Conservation (phyloP, 2,888 invertebrate genomes). For the Mimas tiliae region DNA sequence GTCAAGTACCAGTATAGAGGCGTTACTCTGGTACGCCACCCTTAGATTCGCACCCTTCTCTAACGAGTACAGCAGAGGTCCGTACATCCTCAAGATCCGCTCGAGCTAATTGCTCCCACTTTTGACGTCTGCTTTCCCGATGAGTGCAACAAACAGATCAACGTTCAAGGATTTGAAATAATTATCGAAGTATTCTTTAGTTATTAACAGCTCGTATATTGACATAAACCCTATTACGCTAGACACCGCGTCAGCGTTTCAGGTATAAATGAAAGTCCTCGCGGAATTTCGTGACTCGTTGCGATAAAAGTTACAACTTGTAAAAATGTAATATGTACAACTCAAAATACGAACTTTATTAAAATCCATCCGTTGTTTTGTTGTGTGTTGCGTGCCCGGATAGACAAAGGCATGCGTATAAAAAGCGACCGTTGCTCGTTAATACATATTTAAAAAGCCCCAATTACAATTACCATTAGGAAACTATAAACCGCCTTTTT, state of each 20-base stretch:
- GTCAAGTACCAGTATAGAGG: not conserved
- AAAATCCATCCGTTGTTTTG: slow-evolving; percentile 1
- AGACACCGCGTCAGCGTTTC: not conserved
- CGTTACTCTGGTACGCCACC: not conserved
- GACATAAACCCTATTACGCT: slow-evolving; percentile 1
- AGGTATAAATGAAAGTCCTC: slow-evolving; percentile 5
- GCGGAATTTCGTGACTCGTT: slow-evolving; percentile 18
- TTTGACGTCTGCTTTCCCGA: not conserved
- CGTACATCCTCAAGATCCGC: slow-evolving; percentile 7
- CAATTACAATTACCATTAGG: not conserved
- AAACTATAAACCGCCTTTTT: not conserved
- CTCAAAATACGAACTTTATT: slow-evolving; percentile 1
- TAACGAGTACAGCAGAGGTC: not conserved
- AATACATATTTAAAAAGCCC: not conserved
- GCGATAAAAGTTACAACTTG: slow-evolving; percentile 20
- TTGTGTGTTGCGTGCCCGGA: slow-evolving; percentile 2
- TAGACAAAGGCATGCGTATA: not conserved
- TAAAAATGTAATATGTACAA: slow-evolving; percentile 7
- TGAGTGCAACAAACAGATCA: not conserved
- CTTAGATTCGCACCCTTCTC: not conserved
- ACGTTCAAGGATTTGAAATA: not conserved
- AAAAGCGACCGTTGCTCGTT: not conserved
- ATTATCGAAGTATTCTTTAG: not conserved
- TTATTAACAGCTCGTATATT: not conserved
- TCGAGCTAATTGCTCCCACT: slow-evolving; percentile 16